Conservation (phyloP, 2,113 vertebrate species). For the Cyanistes caeruleus region DNA sequence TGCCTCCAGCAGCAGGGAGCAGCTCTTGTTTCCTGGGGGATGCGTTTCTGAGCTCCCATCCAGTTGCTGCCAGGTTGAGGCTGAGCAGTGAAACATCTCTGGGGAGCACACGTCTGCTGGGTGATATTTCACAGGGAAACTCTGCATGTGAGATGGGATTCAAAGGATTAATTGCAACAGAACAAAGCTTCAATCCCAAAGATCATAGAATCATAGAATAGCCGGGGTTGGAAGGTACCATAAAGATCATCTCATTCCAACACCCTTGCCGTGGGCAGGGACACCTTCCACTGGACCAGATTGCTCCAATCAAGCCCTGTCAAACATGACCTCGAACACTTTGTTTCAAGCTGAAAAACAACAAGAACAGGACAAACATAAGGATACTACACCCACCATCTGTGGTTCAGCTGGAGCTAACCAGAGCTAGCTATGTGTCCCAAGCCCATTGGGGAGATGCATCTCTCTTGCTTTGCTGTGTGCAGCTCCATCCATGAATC, state of each 20-base stretch:
- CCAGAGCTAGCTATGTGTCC: background rate
- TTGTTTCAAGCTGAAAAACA: background rate
- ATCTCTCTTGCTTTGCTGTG: background rate
- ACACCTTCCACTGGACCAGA: background rate
- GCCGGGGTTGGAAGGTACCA: background rate
- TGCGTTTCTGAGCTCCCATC: background rate
- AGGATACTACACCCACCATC: background rate
- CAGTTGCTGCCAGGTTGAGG: rapidly evolving
- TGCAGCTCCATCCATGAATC: background rate
- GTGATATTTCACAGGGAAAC: background rate
- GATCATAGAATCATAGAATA: background rate
- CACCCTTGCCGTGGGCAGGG: background rate
- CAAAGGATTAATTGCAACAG: background rate
- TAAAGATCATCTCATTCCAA: background rate
- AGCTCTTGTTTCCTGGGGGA: background rate
- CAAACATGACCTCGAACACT: background rate
- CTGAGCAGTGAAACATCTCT: background rate
- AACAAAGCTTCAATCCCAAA: background rate
- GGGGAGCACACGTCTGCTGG: background rate
- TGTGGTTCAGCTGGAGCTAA: background rate
- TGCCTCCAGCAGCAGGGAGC: background rate
- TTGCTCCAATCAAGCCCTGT: background rate
- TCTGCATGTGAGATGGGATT: background rate
- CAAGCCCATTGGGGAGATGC: background rate
- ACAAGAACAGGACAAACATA: background rate